phyloP scores from a whole-genome alignment of 2,888 invertebrate genomes.

The Oscheius myriophilus region DNA sequence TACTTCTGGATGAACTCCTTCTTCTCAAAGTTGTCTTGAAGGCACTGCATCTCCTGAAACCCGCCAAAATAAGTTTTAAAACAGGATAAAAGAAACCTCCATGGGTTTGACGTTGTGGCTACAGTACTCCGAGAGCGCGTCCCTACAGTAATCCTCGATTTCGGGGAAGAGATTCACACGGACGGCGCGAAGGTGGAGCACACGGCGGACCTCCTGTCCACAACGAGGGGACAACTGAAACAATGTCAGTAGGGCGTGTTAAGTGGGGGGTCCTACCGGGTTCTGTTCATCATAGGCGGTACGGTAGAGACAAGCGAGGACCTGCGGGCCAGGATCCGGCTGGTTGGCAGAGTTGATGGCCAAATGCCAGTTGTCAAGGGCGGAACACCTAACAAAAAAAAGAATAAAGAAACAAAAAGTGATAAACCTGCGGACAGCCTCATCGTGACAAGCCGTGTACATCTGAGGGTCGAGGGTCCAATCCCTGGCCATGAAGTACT shows the following conservation, averaged over 20 bases:
- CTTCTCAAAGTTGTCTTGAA: constrained; percentile 79
- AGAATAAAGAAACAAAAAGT: too few relatives aligned
- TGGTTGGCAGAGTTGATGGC: constrained; percentile 71
- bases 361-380: constrained; percentile 66
- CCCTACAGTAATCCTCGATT: constrained; percentile 88
- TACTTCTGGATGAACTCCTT: constrained; percentile 65
- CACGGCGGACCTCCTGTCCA: constrained; percentile 82
- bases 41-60: constrained; percentile 83
- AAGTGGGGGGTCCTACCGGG: constrained; percentile 40
- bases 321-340: constrained; percentile 83
- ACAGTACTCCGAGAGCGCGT: constrained; percentile 85
- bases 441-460: constrained; percentile 86
- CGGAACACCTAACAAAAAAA: constrained; percentile 56
- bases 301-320: constrained; percentile 89
- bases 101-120: constrained; percentile 77
- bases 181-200: constrained; percentile 90
- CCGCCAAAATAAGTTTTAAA: not conserved
- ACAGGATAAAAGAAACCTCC: constrained; percentile 39
- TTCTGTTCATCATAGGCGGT: constrained; percentile 73
- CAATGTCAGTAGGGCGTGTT: not conserved
- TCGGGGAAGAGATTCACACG: constrained; percentile 93
- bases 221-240: constrained; percentile 75
- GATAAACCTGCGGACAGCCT: constrained; percentile 80
- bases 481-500: constrained; percentile 94
- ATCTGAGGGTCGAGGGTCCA: constrained; percentile 90